These are phyloP conservation scores for Philereme transversata DNA, from an alignment of 2,888 invertebrate species.

Conservation along the genomic window DNA sequence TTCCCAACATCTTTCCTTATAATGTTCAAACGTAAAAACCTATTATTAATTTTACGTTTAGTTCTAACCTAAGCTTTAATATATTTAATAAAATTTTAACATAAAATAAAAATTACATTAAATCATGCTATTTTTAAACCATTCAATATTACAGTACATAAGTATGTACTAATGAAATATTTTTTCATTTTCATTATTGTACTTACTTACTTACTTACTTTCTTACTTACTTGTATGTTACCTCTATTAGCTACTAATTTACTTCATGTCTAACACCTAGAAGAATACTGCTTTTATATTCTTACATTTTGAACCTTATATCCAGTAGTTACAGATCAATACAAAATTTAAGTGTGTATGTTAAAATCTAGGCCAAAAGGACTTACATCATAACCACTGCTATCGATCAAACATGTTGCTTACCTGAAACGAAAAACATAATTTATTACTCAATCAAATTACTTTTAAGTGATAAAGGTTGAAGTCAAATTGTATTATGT, in stretches of 20 bases:
- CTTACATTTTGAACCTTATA: background rate
- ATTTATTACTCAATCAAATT: conserved; percentile 12
- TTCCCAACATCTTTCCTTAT: no score
- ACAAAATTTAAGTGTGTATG: background rate
- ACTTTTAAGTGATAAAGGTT: no score
- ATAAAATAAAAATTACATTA: no score
- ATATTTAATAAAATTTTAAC: no score
- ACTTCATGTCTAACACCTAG: background rate
- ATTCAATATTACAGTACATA: background rate
- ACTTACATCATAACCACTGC: conserved; percentile 21
- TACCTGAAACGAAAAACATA: conserved; percentile 25
- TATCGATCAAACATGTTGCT: conserved; percentile 24
- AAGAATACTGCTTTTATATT: background rate
- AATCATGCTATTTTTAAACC: background rate
- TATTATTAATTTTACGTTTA: no score
- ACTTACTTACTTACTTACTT: no score
- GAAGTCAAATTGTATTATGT: no score
- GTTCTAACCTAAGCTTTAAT: no score
- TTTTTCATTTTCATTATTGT: no score
- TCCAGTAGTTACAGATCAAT: background rate
- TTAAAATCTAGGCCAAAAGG: conserved; percentile 7
- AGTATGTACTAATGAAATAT: no score
- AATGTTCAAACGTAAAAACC: no score
- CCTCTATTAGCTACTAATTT: background rate
- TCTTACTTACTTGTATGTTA: no score